Percentiles rank a stretch among this genome's conserved stretches.
These are phyloP conservation scores for Gymnosoma rotundatum DNA, from an alignment of 2,888 invertebrate species.

Conservation along the genomic window DNA sequence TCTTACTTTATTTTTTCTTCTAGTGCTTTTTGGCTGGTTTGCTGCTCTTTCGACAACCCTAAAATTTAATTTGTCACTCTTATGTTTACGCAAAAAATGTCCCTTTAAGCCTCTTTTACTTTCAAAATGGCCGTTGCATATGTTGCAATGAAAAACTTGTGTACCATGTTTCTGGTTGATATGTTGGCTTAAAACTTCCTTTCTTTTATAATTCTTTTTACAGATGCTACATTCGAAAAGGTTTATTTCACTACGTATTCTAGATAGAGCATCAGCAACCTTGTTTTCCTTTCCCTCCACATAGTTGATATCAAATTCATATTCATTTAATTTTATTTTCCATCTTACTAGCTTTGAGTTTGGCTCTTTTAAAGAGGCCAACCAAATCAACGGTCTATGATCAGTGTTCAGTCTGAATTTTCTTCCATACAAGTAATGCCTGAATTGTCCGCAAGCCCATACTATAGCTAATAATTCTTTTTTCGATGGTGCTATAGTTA, in stretches of 20 bases:
- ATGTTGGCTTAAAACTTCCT: background rate
- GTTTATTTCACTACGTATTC: background rate
- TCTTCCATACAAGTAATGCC: constrained; percentile 12
- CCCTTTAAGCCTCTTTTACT: background rate
- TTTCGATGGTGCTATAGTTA: background rate
- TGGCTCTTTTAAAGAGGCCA: too few species aligned
- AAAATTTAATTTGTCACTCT: constrained; percentile 3
- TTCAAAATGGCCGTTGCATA: background rate
- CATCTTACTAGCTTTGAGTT: too few species aligned
- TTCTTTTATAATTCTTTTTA: background rate
- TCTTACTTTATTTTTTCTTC: too few species aligned
- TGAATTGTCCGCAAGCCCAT: constrained; percentile 4
- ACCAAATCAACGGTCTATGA: too few species aligned
- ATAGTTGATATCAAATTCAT: too few species aligned
- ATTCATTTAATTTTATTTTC: too few species aligned
- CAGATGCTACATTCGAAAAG: background rate
- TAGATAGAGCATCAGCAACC: too few species aligned
- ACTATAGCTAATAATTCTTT: constrained; percentile 11
- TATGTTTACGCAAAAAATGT: background rate
- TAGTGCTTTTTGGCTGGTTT: too few species aligned
- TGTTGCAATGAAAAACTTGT: background rate
- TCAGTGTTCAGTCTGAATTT: background rate
- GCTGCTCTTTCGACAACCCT: background rate
- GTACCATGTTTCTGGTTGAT: background rate
- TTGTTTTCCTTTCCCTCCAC: too few species aligned